A percentile compares a stretch with the other conserved stretches of the same genome.
Conservation (phyloP, 2,888 invertebrate species). For the Helicoverpa assulta region DNA sequence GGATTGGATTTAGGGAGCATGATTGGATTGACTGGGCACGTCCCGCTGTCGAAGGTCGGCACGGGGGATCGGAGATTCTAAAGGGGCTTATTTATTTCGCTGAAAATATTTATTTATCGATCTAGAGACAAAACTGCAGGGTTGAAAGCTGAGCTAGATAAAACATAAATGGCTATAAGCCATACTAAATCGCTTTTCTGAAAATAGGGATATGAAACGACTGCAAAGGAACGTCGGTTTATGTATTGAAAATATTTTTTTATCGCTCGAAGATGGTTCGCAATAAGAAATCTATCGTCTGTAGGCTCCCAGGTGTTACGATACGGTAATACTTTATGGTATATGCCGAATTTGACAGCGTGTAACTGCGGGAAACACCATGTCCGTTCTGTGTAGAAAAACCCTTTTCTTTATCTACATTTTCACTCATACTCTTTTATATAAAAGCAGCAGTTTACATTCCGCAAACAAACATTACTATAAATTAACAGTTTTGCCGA, state of each 20-base stretch:
- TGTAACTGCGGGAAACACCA: too few relatives aligned
- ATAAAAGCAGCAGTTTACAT: conserved; percentile 10
- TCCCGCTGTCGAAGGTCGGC: conserved; percentile 27
- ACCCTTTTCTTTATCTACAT: background rate
- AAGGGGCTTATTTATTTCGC: conserved; percentile 4
- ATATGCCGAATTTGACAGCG: too few relatives aligned
- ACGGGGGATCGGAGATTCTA: conserved; percentile 12
- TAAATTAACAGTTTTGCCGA: conserved; percentile 40
- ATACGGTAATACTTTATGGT: too few relatives aligned
- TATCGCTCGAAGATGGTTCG: too few relatives aligned
- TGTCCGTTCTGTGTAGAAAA: too few relatives aligned
- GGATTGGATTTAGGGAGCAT: conserved; percentile 32
- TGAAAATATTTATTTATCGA: conserved; percentile 5
- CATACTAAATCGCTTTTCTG: background rate
- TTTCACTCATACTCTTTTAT: background rate
- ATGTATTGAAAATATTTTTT: conserved; percentile 15
- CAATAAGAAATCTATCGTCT: background rate
- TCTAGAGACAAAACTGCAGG: background rate
- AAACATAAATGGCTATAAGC: conserved; percentile 3
- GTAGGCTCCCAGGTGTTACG: background rate
- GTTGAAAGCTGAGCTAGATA: background rate
- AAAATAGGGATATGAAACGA: conserved; percentile 12
- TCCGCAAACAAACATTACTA: conserved; percentile 36
- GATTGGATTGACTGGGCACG: conserved; percentile 44
- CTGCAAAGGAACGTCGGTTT: background rate